Evolutionary conservation across 2,888 invertebrate genomes (phyloP), one percentile per base, ranked within the genome.

Genomic region (Andricus quercusramuli): DNA sequence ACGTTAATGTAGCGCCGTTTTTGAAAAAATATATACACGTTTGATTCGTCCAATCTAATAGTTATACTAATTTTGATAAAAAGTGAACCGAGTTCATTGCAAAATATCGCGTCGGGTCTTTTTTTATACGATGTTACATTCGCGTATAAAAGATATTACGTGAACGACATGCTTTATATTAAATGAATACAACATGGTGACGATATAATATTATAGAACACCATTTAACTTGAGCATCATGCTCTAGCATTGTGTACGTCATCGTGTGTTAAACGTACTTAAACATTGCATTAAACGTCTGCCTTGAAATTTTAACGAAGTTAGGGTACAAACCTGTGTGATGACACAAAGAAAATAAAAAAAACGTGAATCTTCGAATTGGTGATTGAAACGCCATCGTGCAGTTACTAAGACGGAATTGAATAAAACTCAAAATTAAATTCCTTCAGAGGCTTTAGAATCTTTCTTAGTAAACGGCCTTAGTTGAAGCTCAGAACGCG

Each of bases 1-100:
- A 56, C 29, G 56, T 74, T 74, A 56, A 56, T 74, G 56, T 74
- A 74, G 20, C 51, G 32, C 51, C 56, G 74, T 51, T n/a, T 56
- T 56, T 32, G n/a, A n/a, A n/a, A 17, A n/a, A 20, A 56, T 51
- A 70, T 8, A 68, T 15, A 17, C 13, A 68, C 22, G 5, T 44
- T 13, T 9, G 47, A 44, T 68, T 68, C 41, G 25, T n/a, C 15
- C 17, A 47, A n/a, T 15, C 22, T 44, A 44, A 47, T 67, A 4
- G 6, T 51, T 74, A 32, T 29, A n/a, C 32, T n/a, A 20, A 56
- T 74, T 32, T 29, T 56, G 25, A 9, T 56, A 56, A 13, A 29
- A 56, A 56, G 20, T 47, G 56, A 56, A 56, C 56, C 9, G n/a
- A 56, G n/a, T 56, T 56, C 56, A n/a, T n/a, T 56, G n/a, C 56